Percentiles rank a stretch among this genome's conserved stretches.
Evolutionary conservation across 1,140 invertebrate genomes (phyloP).

Genomic region (Paraescarpia echinospica): DNA sequence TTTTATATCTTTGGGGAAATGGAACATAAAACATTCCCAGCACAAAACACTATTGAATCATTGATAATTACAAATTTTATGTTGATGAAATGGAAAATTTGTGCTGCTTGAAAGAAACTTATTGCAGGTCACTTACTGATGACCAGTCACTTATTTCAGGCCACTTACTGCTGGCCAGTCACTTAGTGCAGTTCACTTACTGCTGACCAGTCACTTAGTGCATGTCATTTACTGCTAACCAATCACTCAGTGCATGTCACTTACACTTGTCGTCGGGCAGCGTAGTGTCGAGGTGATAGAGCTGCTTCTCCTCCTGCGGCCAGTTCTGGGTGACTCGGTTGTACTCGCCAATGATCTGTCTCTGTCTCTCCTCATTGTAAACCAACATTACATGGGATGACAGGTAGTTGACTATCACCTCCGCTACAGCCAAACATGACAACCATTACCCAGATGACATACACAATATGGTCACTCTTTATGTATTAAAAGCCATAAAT

Average conservation of each 20-base stretch:
- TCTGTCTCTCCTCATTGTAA: constrained; percentile 45
- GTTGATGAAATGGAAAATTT: too few species aligned
- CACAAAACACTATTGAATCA: too few species aligned
- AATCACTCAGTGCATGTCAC: constrained; percentile 20
- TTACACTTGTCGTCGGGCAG: constrained; percentile 37
- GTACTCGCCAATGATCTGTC: constrained; percentile 41
- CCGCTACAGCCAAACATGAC: constrained; percentile 36
- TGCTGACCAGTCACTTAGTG: not conserved
- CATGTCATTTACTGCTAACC: not conserved
- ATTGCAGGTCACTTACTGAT: not conserved
- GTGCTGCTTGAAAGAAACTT: too few species aligned
- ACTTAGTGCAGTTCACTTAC: not conserved
- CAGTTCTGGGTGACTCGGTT: constrained; percentile 36
- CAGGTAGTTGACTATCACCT: constrained; percentile 48
- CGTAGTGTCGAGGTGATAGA: constrained; percentile 26
- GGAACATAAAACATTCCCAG: too few species aligned
- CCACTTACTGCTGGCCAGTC: not conserved
- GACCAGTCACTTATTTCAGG: too few species aligned
- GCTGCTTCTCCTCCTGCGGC: constrained; percentile 17
- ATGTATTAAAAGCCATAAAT: not conserved
- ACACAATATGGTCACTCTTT: not conserved
- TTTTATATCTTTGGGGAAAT: too few species aligned
- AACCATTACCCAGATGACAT: not conserved
- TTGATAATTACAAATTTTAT: too few species aligned
- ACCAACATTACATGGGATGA: constrained; percentile 48